phyloP scores from a whole-genome alignment of 2,113 vertebrate species.

The Eidolon helvum region DNA sequence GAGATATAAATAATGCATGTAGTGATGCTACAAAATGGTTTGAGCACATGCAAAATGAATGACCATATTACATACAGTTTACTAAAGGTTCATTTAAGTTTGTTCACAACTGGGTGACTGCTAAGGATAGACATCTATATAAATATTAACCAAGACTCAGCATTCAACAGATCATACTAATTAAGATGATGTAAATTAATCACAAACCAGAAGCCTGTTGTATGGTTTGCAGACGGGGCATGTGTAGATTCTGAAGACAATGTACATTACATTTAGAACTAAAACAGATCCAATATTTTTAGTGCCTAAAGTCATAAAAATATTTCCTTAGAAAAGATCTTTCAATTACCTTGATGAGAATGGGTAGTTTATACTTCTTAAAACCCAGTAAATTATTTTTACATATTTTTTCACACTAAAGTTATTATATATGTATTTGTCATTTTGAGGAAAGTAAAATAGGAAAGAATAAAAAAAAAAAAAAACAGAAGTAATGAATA shows the following conservation, averaged over 20 bases:
- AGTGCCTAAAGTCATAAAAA: not conserved
- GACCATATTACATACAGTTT: not conserved
- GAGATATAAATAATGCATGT: conserved; percentile 48
- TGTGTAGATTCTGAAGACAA: not conserved
- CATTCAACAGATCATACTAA: conserved; percentile 22
- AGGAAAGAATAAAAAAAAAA: not conserved
- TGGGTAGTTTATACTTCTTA: not conserved
- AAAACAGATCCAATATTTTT: not conserved
- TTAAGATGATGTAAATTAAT: conserved; percentile 11
- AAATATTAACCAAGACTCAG: not conserved
- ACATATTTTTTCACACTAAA: not conserved
- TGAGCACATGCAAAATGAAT: conserved; percentile 45
- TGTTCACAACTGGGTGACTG: conserved; percentile 24
- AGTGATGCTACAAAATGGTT: not conserved
- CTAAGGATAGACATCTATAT: conserved; percentile 24
- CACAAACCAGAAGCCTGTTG: not conserved
- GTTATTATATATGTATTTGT: not conserved
- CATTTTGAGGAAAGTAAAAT: not conserved
- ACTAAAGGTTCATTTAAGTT: not conserved
- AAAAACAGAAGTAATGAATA: not conserved
- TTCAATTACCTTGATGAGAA: not conserved
- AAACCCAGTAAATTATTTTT: not conserved
- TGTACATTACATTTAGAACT: not conserved
- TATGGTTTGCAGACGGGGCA: not conserved
- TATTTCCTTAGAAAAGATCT: not conserved